A percentile compares a stretch with the other conserved stretches of the same genome.
Conservation (phyloP, 23 tunicate species). For the Botrylloides violaceus region DNA sequence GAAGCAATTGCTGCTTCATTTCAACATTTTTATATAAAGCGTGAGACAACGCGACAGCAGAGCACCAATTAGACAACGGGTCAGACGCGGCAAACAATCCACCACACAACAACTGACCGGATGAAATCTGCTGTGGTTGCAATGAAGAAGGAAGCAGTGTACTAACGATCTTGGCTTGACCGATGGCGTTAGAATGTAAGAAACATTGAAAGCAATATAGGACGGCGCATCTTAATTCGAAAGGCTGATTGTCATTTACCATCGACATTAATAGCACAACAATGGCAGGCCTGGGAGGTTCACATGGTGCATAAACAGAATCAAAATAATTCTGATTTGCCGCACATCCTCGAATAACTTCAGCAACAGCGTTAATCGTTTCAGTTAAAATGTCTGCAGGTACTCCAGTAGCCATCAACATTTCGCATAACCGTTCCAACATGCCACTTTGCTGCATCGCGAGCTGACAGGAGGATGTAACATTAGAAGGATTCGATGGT, state of each 20-base stretch:
- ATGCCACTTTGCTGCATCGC: slow-evolving; percentile 73
- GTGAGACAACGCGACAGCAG: slow-evolving; percentile 88
- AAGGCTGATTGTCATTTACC: slow-evolving; percentile 95
- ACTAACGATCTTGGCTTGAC: slow-evolving; percentile 56
- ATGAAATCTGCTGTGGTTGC: slow-evolving; percentile 73
- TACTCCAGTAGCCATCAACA: slow-evolving; percentile 88
- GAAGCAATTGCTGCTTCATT: slow-evolving; percentile 56
- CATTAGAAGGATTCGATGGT: slow-evolving; percentile 82
- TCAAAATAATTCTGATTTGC: slow-evolving; percentile 67
- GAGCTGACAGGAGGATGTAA: slow-evolving; percentile 62
- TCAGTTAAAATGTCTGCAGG: slow-evolving; percentile 89
- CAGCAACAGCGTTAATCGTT: slow-evolving; percentile 88
- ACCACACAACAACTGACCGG: slow-evolving; percentile 89
- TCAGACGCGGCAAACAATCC: slow-evolving; percentile 87
- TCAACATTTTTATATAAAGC: slow-evolving; percentile 51
- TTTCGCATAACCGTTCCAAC: slow-evolving; percentile 47
- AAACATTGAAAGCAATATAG: slow-evolving; percentile 88
- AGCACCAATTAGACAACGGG: slow-evolving; percentile 86
- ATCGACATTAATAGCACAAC: slow-evolving; percentile 94
- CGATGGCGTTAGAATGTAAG: slow-evolving; percentile 57
- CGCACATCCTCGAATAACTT: slow-evolving; percentile 65
- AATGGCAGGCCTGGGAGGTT: slow-evolving; percentile 91
- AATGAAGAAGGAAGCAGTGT: slow-evolving; percentile 84
- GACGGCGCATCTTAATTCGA: slow-evolving; percentile 69
- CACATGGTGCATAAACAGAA: slow-evolving; percentile 82